phyloP scores from a whole-genome alignment of 2,113 vertebrate genomes.

The Nycticryphes semicollaris region DNA sequence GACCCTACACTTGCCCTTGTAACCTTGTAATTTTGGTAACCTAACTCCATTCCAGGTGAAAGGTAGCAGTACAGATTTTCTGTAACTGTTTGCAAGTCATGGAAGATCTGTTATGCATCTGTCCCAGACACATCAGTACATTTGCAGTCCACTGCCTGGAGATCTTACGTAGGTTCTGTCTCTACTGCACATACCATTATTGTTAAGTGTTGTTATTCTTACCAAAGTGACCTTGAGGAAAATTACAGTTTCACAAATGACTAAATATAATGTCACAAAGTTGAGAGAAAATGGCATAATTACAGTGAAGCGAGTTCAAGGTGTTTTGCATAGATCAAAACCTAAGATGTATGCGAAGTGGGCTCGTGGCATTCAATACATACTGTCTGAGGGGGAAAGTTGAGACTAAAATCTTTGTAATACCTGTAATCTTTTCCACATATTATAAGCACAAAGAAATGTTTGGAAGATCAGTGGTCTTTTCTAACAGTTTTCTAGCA shows the following conservation, averaged over 20 bases:
- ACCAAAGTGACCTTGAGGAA: neutral
- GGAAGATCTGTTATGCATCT: neutral
- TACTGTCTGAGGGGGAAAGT: neutral
- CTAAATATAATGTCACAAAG: neutral
- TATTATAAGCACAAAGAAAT: neutral
- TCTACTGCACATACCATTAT: neutral
- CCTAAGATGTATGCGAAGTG: neutral
- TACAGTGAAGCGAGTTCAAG: neutral
- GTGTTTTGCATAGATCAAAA: neutral
- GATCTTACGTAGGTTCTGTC: neutral
- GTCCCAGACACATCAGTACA: neutral
- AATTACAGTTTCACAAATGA: neutral
- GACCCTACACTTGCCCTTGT: no score
- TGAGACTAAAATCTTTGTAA: neutral
- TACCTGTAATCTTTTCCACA: neutral
- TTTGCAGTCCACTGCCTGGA: neutral
- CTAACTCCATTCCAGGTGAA: neutral
- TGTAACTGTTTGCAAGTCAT: neutral
- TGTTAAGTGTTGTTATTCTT: neutral
- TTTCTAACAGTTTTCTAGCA: neutral
- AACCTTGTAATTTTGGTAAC: neutral
- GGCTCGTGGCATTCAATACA: neutral
- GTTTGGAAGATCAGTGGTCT: neutral
- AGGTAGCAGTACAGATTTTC: neutral
- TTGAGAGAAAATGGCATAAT: neutral